A percentile compares a stretch with the other conserved stretches of the same genome.
phyloP scores from a whole-genome alignment of 2,797 vertebrate genomes.

The Danio albolineatus region DNA sequence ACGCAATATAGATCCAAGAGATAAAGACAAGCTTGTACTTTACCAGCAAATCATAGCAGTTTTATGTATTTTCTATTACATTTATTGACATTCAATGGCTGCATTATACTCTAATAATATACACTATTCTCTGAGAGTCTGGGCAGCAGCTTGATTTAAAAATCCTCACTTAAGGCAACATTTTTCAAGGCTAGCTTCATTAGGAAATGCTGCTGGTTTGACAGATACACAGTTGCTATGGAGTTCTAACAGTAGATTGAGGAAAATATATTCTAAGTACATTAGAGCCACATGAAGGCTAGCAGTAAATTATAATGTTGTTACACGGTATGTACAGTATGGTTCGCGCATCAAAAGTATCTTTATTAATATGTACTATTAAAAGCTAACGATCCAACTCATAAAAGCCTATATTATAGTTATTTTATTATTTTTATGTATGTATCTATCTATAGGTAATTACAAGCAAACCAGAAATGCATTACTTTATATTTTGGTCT shows the following conservation, averaged over 20 bases:
- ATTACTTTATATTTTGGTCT: too few species aligned
- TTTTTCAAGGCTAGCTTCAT: conserved; percentile 6
- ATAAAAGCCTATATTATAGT: too few species aligned
- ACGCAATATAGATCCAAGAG: not conserved
- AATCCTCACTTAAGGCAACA: conserved; percentile 7
- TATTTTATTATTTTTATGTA: too few species aligned
- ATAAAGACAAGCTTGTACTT: conserved; percentile 4
- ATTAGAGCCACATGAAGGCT: not conserved
- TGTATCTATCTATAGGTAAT: too few species aligned
- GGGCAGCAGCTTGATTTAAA: conserved; percentile 27
- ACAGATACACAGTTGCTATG: not conserved
- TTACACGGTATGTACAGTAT: too few species aligned
- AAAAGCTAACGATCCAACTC: too few species aligned
- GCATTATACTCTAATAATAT: conserved; percentile 4
- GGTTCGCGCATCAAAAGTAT: too few species aligned
- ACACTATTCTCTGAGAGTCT: not conserved
- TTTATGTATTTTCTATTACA: conserved; percentile 1
- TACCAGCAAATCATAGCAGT: conserved; percentile 3
- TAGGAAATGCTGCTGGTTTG: conserved; percentile 12
- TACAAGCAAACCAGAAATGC: too few species aligned
- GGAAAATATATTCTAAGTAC: not conserved
- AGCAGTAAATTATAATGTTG: not conserved
- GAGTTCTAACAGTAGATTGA: not conserved
- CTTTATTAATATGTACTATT: too few species aligned
- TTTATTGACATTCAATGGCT: conserved; percentile 10